Evolutionary conservation across 2,113 vertebrate species (phyloP), one percentile per base, ranked within the genome.

Genomic region (Hystrix brachyura): DNA sequence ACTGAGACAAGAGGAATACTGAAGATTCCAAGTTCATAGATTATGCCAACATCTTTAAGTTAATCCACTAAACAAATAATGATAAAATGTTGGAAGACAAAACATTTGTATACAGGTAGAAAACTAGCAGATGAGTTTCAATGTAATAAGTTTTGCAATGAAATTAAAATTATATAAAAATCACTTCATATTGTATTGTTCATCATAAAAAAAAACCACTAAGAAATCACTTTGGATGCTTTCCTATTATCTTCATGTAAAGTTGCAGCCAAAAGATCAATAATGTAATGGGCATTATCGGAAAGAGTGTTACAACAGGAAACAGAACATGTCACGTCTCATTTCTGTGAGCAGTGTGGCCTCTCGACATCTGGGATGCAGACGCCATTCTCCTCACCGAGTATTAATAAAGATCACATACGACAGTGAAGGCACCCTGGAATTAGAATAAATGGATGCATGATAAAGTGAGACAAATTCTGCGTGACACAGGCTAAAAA

Each of bases 311-410:
- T 46, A 86, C 85, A 72, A 89, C 0, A 55, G 2, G 96, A 90
- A 96, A 89, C 74, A 96, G 90, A 88, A 72, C 67, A 92, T 78
- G 84, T 32, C 88, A 72, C 91, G 96, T 17, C 34, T 87, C 51
- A 38, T 38, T 38, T 55, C 43, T 21, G 2, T 82, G 94, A 94
- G 93, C 43, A 96, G 34, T 8, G 71, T 83, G 29, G 29, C 60
- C 51, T 88, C 79, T 74, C 55, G 86, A 69, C 72, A 94, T 94
- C 93, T 94, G 91, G 91, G 86, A 69, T 62, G 74, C 93, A 97
- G 81, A 95, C 83, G 72, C 23, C 9, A 18, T 93, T 32, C 13
- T 91, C 74, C 53, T 88, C 88, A 53, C 64, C 92, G 64, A 87
- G 71, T 21, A 79, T n/a, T 64, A 89, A 76, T 90, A 27, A 89